Evolutionary conservation across 2,797 vertebrate genomes (phyloP).

Genomic region (Notolabrus celidotus): DNA sequence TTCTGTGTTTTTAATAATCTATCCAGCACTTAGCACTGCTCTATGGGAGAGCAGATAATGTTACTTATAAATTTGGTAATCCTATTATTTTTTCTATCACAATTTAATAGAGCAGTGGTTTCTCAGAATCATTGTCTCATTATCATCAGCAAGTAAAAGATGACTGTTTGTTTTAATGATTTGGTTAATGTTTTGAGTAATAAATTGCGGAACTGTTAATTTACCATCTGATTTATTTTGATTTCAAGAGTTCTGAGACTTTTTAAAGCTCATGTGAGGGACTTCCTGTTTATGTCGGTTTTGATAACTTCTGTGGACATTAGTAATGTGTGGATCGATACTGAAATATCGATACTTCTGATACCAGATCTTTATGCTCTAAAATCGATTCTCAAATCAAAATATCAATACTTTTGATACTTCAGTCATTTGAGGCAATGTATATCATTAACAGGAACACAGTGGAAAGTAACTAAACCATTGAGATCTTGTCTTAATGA

Average conservation of each 20-base stretch:
- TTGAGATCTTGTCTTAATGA: too few species aligned
- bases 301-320: too few species aligned
- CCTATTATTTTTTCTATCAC: conserved; percentile 40
- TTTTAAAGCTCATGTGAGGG: too few species aligned
- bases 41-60: conserved; percentile 30
- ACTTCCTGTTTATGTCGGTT: too few species aligned
- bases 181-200: conserved; percentile 26
- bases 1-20: conserved; percentile 39
- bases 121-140: conserved; percentile 30
- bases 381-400: too few species aligned
- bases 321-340: too few species aligned
- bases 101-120: conserved; percentile 40
- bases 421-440: too few species aligned
- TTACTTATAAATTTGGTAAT: conserved; percentile 38
- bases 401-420: too few species aligned
- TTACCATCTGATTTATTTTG: not conserved
- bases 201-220: not conserved
- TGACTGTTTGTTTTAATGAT: conserved; percentile 1
- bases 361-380: too few species aligned
- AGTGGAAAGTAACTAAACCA: too few species aligned
- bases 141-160: conserved; percentile 27
- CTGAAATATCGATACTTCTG: too few species aligned
- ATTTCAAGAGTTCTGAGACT: not conserved
- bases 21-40: conserved; percentile 7
- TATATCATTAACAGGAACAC: too few species aligned